These are phyloP conservation scores for Mnemiopsis leidyi DNA, from an alignment of 37 sponge, comb jelly and placozoan genomes.

Conservation along the genomic window DNA sequence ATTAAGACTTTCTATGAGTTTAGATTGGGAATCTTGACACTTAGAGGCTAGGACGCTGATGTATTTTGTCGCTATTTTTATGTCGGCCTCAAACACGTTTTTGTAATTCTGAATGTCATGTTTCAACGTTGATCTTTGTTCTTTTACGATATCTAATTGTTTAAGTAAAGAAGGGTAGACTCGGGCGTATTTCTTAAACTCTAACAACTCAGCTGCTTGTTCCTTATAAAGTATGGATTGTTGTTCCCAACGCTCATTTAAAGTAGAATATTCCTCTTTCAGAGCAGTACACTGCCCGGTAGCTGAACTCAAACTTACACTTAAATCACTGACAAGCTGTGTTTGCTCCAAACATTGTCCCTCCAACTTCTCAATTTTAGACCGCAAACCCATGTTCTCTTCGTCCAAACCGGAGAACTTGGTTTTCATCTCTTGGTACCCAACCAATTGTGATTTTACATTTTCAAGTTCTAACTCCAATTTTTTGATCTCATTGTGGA, in stretches of 20 bases:
- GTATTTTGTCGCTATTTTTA: background rate
- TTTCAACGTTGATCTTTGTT: background rate
- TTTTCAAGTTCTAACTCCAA: slow-evolving; percentile 68
- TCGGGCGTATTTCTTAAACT: background rate
- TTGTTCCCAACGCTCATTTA: background rate
- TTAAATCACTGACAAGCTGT: background rate
- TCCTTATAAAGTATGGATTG: background rate
- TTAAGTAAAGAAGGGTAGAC: background rate
- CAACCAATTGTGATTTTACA: slow-evolving; percentile 29
- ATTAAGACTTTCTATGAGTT: background rate
- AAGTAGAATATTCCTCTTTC: background rate
- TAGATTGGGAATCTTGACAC: background rate
- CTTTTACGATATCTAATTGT: background rate
- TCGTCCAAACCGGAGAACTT: background rate
- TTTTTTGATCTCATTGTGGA: slow-evolving; percentile 79
- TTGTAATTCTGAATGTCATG: background rate
- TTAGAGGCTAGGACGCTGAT: background rate
- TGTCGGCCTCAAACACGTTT: background rate
- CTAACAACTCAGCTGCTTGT: background rate
- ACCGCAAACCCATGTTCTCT: background rate
- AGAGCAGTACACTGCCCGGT: background rate
- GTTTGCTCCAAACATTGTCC: background rate
- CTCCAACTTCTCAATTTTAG: background rate
- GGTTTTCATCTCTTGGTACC: slow-evolving; percentile 4
- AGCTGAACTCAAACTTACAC: background rate